phyloP scores from a whole-genome alignment of 2,888 invertebrate species.

The Sisyra terminalis region DNA sequence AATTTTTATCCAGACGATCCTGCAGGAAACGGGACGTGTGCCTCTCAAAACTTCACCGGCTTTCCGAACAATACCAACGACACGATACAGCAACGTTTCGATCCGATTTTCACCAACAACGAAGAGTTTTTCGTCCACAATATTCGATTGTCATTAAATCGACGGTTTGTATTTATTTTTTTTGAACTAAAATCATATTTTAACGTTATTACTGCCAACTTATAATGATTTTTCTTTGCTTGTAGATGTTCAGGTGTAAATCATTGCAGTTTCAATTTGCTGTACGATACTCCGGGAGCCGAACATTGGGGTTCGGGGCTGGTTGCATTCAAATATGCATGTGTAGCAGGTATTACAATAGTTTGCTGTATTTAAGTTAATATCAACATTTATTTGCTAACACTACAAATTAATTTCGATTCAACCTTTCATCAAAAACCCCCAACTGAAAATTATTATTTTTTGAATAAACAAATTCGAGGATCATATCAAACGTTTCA shows the following conservation, averaged over 20 bases:
- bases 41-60: not conserved
- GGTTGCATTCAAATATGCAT: conserved; percentile 53
- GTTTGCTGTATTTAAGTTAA: too few relatives aligned
- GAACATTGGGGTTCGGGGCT: conserved; percentile 46
- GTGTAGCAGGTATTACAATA: conserved; percentile 62
- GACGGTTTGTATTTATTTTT: conserved; percentile 27
- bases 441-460: too few relatives aligned
- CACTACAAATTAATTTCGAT: too few relatives aligned
- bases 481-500: too few relatives aligned
- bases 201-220: not conserved
- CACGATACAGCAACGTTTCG: conserved; percentile 8
- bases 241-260: conserved; percentile 59
- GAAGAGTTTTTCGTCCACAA: conserved; percentile 28
- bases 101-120: conserved; percentile 24
- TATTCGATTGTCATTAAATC: conserved; percentile 32
- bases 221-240: conserved; percentile 12
- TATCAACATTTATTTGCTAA: not conserved
- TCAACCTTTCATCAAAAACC: too few relatives aligned
- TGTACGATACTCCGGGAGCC: conserved; percentile 45
- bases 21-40: conserved; percentile 6
- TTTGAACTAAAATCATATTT: too few relatives aligned
- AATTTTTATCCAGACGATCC: conserved; percentile 31
- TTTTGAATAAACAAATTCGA: too few relatives aligned
- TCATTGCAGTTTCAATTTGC: conserved; percentile 52
- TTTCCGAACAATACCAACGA: conserved; percentile 1